These are phyloP conservation scores for Acanthopleura granulata DNA, from an alignment of 2,888 invertebrate species.

Conservation along the genomic window DNA sequence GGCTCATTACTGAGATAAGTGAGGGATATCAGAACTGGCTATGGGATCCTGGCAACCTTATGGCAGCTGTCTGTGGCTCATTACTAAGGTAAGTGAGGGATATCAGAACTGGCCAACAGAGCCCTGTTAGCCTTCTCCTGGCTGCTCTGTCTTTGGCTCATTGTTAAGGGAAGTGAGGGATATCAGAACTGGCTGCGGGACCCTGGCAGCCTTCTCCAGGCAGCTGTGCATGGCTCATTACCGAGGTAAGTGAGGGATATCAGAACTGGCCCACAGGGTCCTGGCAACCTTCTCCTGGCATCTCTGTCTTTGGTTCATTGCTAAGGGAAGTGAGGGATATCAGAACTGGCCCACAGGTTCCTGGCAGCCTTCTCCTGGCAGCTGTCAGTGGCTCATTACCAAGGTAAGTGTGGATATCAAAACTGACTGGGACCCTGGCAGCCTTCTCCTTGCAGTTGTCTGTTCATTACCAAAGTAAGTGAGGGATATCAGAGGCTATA, in stretches of 20 bases:
- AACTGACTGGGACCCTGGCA: no score
- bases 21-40: no score
- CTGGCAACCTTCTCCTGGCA: constrained; percentile 72
- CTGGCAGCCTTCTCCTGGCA: constrained; percentile 71
- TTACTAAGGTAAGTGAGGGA: no score
- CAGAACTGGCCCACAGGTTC: constrained; percentile 23
- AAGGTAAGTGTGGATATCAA: no score
- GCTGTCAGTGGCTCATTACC: constrained; percentile 39
- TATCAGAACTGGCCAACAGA: constrained; percentile 6
- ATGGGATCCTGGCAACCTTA: constrained; percentile 22
- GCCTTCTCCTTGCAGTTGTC: constrained; percentile 73
- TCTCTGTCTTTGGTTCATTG: constrained; percentile 41
- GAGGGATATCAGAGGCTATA: constrained; percentile 11
- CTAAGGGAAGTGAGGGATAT: no score
- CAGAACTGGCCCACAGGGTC: constrained; percentile 3
- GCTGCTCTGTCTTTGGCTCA: constrained; percentile 65
- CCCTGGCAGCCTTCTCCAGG: constrained; percentile 71
- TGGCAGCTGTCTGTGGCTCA: constrained; percentile 71
- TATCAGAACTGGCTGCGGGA: no score
- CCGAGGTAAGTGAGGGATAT: no score
- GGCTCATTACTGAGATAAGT: no score
- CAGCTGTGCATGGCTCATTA: constrained; percentile 43
- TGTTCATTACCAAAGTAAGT: no score
- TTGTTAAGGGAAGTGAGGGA: no score
- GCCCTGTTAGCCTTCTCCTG: constrained; percentile 69